Conservation (phyloP, 2,888 invertebrate species). For the Balanococcus diminutus region DNA sequence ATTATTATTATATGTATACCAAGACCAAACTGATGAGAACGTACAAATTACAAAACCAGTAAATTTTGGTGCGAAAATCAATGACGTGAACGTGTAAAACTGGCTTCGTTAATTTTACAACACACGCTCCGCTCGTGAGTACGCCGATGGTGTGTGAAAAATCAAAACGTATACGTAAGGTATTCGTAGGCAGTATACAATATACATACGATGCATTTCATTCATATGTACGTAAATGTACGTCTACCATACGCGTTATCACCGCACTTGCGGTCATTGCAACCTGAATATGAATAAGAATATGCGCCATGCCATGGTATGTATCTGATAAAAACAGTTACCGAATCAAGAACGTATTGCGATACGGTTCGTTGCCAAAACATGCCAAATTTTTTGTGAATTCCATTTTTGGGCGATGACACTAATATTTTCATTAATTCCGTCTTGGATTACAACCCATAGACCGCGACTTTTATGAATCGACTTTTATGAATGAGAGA, state of each 20-base stretch:
- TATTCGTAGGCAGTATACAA: constrained; percentile 5
- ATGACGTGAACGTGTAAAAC: constrained; percentile 8
- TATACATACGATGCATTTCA: constrained; percentile 12
- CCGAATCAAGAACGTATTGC: constrained; percentile 6
- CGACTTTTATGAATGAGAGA: not conserved
- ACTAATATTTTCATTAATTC: not conserved
- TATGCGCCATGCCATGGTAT: not conserved
- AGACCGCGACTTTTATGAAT: not conserved
- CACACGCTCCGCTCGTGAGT: not conserved
- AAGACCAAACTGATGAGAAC: constrained; percentile 20
- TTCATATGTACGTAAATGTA: not conserved
- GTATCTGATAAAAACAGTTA: constrained; percentile 21
- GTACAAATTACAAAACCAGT: constrained; percentile 3
- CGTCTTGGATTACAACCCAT: not conserved
- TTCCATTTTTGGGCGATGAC: constrained; percentile 24
- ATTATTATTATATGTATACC: not conserved
- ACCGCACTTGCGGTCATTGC: not conserved
- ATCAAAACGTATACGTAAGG: constrained; percentile 25
- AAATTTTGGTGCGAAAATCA: constrained; percentile 10
- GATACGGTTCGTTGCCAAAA: constrained; percentile 22
- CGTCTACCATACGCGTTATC: not conserved
- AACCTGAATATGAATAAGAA: not conserved
- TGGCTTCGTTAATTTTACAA: constrained; percentile 18
- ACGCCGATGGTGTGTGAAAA: constrained; percentile 49
- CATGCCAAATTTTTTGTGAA: constrained; percentile 9